Base-by-base conservation (phyloP, 2,888 invertebrate species). In the Agrotis ipsilon region DNA sequence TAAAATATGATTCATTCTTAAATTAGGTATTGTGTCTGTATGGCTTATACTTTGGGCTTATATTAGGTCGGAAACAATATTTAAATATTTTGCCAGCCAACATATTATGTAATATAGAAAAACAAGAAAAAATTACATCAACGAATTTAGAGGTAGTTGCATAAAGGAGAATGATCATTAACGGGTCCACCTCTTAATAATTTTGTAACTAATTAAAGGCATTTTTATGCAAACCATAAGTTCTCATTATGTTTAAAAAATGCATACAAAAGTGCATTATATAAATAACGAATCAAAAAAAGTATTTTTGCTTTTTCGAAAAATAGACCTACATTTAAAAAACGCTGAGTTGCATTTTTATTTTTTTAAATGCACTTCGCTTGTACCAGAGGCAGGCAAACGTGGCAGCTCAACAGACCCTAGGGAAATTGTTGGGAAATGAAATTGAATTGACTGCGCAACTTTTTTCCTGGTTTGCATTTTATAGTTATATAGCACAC, bases 391-490 rank as follows among this genome's bases (percentile, higher is more conserved):
- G 48, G 43, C 32, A n/a, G 13, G 57, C 6, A 39, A 24, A 58
- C 71, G 19, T 63, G 24, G 49, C 64, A 65, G 21, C 7, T 21
- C 27, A 51, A 51, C 24, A n/a, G 27, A 48, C 69, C 24, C 64
- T 49, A 32, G 67, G 55, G 72, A 76, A 76, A 76, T 78, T 49
- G 13, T 6, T 49, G 61, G n/a, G 32, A 72, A 61, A 78, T 72
- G 16, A 57, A 66, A 78, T 66, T 61, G 57, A 66, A 75, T 66
- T 57, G 49, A 39, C 52, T 60, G 45, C 54, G 45, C 61, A 46
- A 51, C 18, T 19, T 75, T 75, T 49, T 57, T n/a, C 24, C 57
- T 70, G 45, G 19, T 4, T 6, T 69, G 62, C 58, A 52, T 75
- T 75, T 58, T 61, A 51, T 32, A 51, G n/a, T 46, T 19, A 63